These are phyloP conservation scores for Austrofundulus limnaeus DNA, from an alignment of 2,113 vertebrate genomes.

Conservation along the genomic window DNA sequence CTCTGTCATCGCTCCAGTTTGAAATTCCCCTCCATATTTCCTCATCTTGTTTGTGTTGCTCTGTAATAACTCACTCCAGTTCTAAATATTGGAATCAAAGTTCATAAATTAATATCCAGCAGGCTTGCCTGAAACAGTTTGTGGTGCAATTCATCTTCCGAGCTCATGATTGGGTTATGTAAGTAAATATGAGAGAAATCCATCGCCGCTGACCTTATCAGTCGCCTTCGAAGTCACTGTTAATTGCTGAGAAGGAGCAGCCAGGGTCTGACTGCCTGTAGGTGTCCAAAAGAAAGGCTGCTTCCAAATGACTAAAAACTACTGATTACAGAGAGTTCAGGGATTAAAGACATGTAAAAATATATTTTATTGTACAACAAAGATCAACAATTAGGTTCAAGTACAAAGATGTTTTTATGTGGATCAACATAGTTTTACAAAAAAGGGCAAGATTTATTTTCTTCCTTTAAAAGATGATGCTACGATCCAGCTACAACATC, in stretches of 20 bases:
- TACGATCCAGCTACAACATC: too few species aligned
- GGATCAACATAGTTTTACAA: too few species aligned
- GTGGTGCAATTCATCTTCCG: slow-evolving; percentile 46
- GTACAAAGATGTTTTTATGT: too few species aligned
- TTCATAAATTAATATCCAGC: slow-evolving; percentile 51
- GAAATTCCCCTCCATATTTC: slow-evolving; percentile 40
- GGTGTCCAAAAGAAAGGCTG: slow-evolving; percentile 12
- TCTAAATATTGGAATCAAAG: slow-evolving; percentile 52
- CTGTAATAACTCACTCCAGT: slow-evolving; percentile 46
- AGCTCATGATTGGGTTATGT: slow-evolving; percentile 48
- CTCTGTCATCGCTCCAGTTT: slow-evolving; percentile 28
- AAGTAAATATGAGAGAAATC: slow-evolving; percentile 50
- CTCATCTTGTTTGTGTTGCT: slow-evolving; percentile 24
- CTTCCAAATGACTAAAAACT: background rate
- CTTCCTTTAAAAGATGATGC: too few species aligned
- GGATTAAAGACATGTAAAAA: too few species aligned
- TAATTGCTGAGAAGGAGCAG: slow-evolving; percentile 32
- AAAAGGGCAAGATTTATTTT: too few species aligned
- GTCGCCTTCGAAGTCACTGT: slow-evolving; percentile 34
- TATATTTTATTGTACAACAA: too few species aligned
- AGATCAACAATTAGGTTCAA: too few species aligned
- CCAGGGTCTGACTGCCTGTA: background rate
- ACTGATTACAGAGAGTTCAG: too few species aligned
- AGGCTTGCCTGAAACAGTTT: slow-evolving; percentile 52
- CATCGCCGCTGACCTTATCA: slow-evolving; percentile 45